A percentile compares a stretch with the other conserved stretches of the same genome.
phyloP scores from a whole-genome alignment of 2,113 vertebrate genomes.

The Carassius carassius region DNA sequence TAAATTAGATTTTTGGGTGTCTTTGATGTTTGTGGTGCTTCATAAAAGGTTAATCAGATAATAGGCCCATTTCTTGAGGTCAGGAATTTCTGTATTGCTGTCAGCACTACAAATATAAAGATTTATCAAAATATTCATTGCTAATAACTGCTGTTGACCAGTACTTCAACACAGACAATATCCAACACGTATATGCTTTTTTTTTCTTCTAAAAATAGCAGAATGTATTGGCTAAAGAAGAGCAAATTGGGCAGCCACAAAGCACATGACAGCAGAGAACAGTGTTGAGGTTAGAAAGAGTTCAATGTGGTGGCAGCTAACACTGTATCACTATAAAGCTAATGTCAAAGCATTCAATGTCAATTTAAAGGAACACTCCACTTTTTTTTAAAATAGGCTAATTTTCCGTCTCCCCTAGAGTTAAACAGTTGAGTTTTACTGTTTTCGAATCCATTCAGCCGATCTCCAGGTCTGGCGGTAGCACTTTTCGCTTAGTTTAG shows the following conservation, averaged over 20 bases:
- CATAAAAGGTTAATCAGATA: background rate
- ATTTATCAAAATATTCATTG: background rate
- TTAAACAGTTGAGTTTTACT: too few species aligned
- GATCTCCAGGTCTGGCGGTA: too few species aligned
- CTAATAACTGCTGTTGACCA: background rate
- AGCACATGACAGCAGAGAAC: background rate
- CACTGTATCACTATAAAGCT: background rate
- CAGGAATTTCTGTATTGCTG: background rate
- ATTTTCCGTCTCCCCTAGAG: too few species aligned
- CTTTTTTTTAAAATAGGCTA: too few species aligned
- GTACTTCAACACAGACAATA: background rate
- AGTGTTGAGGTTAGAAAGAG: background rate
- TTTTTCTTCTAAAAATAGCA: constrained; percentile 4
- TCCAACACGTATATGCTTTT: background rate
- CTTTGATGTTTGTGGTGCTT: background rate
- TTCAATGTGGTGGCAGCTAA: background rate
- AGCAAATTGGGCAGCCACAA: background rate
- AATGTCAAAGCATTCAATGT: background rate
- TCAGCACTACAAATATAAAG: background rate
- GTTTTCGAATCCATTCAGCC: too few species aligned
- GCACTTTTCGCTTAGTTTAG: too few species aligned
- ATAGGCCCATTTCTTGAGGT: background rate
- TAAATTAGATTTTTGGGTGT: background rate
- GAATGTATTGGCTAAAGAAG: background rate
- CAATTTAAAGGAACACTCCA: too few species aligned